Evolutionary conservation across 2,888 invertebrate genomes (phyloP).

Genomic region (Entomobrya multifasciata): DNA sequence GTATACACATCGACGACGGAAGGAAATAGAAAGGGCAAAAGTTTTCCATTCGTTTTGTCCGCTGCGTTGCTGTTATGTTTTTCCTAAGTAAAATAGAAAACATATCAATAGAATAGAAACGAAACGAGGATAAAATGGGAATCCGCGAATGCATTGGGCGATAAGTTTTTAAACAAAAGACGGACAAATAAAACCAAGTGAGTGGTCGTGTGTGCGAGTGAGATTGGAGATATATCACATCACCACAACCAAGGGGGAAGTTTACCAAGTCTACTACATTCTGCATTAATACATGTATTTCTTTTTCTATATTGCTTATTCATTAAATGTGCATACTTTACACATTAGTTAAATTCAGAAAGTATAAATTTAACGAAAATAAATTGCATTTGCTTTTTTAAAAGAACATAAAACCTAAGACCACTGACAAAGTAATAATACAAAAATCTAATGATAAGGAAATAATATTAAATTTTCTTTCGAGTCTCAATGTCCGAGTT

Average conservation of each 20-base stretch:
- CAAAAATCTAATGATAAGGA: no score
- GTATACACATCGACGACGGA: not conserved
- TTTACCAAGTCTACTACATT: no score
- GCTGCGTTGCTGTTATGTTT: not conserved
- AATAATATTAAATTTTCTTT: no score
- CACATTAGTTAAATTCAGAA: no score
- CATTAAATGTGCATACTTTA: no score
- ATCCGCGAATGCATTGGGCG: constrained; percentile 51
- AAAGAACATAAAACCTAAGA: no score
- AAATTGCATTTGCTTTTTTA: no score
- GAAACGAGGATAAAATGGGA: not conserved
- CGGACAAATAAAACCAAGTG: constrained; percentile 16
- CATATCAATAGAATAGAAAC: not conserved
- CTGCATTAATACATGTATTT: no score
- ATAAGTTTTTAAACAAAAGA: constrained; percentile 63
- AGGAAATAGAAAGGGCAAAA: constrained; percentile 36
- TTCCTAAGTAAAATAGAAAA: not conserved
- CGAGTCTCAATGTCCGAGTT: no score
- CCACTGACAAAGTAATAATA: no score
- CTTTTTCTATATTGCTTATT: no score
- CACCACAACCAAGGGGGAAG: not conserved
- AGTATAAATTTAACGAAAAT: no score
- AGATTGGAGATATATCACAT: constrained; percentile 52
- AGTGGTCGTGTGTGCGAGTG: constrained; percentile 38
- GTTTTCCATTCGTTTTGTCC: constrained; percentile 7